These are phyloP conservation scores for Molorchus minor DNA, from an alignment of 2,888 invertebrate species.

Conservation along the genomic window DNA sequence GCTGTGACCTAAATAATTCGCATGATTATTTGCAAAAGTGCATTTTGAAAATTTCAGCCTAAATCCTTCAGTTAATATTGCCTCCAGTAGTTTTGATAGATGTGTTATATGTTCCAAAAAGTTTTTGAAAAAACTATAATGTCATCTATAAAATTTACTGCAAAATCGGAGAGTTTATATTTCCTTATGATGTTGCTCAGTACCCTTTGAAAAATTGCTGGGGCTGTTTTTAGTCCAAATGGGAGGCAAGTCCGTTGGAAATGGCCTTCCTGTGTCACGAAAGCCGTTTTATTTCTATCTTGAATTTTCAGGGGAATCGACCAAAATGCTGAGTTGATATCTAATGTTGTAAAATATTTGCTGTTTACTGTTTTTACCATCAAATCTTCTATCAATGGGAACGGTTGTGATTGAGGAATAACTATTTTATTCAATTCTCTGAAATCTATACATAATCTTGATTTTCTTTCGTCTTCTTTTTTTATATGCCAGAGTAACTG, in stretches of 20 bases:
- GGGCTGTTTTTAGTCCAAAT: constrained; percentile 20
- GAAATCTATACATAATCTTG: constrained; percentile 22
- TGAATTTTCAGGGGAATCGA: constrained; percentile 13
- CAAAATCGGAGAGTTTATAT: constrained; percentile 2
- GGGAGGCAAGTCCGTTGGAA: constrained; percentile 21
- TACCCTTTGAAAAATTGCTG: constrained; percentile 23
- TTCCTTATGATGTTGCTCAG: constrained; percentile 20
- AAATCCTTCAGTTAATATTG: constrained; percentile 19
- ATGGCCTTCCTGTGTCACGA: constrained; percentile 22
- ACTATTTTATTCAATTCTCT: constrained; percentile 25
- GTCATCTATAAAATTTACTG: constrained; percentile 24
- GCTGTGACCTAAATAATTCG: constrained; percentile 16
- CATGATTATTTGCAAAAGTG: constrained; percentile 13
- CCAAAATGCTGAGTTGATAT: constrained; percentile 29
- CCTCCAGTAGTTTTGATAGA: constrained; percentile 5
- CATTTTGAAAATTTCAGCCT: constrained; percentile 24
- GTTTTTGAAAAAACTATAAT: constrained; percentile 22
- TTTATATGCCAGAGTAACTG: constrained; percentile 19
- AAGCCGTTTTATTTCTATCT: constrained; percentile 20
- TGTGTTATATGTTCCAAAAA: constrained; percentile 14
- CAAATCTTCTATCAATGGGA: constrained; percentile 23
- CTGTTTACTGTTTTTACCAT: constrained; percentile 8
- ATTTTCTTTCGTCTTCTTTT: constrained; percentile 20
- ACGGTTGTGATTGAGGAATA: constrained; percentile 24
- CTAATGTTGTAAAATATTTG: constrained; percentile 19